Percentiles rank a stretch among this genome's conserved stretches.
These are phyloP conservation scores for Drosophila jambulina DNA, from an alignment of 1,140 invertebrate genomes.

Conservation along the genomic window DNA sequence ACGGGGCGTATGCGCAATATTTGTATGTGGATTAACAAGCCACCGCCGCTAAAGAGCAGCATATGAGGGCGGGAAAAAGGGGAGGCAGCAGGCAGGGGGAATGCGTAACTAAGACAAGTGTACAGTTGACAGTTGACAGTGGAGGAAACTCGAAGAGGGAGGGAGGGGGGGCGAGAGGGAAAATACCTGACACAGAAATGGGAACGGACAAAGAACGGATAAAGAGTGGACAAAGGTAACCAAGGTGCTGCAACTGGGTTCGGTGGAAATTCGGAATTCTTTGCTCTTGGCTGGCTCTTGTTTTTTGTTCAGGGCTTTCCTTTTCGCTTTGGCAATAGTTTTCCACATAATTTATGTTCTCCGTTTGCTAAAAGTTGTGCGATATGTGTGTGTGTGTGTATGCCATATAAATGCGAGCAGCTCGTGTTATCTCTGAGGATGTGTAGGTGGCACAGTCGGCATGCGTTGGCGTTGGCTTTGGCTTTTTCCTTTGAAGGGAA, in stretches of 20 bases:
- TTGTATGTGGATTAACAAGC: constrained; percentile 77
- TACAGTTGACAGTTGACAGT: constrained; percentile 55
- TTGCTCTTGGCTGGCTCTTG: constrained; percentile 16
- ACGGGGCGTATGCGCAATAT: constrained; percentile 71
- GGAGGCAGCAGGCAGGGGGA: constrained; percentile 4
- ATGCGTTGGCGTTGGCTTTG: constrained; percentile 8
- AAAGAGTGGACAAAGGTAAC: constrained; percentile 72
- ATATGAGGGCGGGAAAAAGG: constrained; percentile 2
- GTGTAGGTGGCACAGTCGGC: background rate
- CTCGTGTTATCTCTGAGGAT: constrained; percentile 23
- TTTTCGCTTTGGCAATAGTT: constrained; percentile 50
- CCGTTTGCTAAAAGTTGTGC: constrained; percentile 35
- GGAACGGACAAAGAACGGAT: constrained; percentile 34
- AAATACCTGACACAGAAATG: constrained; percentile 45
- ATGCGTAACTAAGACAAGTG: constrained; percentile 47
- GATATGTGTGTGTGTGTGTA: constrained; percentile 26
- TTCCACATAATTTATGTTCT: constrained; percentile 52
- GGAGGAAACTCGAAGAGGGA: background rate
- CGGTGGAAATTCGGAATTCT: constrained; percentile 33
- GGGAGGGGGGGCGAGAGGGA: background rate
- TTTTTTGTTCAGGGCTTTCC: constrained; percentile 16
- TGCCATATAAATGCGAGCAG: constrained; percentile 2
- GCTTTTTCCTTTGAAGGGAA: constrained; percentile 4
- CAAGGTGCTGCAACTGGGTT: constrained; percentile 51
- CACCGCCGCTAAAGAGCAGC: constrained; percentile 24